Evolutionary conservation across 1,140 invertebrate species (phyloP).

Genomic region (Drosophila nannoptera): DNA sequence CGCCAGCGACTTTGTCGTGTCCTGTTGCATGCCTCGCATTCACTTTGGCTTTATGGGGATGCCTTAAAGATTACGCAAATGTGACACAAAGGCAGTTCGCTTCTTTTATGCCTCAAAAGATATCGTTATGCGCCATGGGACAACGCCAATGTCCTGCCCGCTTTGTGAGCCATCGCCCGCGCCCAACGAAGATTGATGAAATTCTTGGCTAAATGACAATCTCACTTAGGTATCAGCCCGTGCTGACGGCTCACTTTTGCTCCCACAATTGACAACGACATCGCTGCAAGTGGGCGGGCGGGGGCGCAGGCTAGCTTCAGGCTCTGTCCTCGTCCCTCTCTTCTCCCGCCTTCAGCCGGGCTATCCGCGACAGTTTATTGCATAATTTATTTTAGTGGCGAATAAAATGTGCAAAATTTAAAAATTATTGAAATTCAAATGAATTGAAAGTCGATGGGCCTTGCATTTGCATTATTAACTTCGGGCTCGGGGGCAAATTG

Average conservation of each 20-base stretch:
- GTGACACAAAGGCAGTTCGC: conserved; percentile 48
- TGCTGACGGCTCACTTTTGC: conserved; percentile 16
- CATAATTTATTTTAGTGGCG: conserved; percentile 23
- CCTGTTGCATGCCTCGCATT: conserved; percentile 63
- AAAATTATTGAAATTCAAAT: conserved; percentile 56
- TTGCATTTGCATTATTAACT: conserved; percentile 19
- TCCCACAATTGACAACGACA: conserved; percentile 17
- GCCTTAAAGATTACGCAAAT: conserved; percentile 65
- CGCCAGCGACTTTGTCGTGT: conserved; percentile 16
- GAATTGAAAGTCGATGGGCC: conserved; percentile 1
- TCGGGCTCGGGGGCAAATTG: not conserved
- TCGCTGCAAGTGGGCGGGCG: not conserved
- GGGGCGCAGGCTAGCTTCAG: not conserved
- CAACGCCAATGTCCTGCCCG: conserved; percentile 10
- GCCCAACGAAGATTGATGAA: conserved; percentile 62
- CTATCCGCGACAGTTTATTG: not conserved
- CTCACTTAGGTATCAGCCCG: conserved; percentile 11
- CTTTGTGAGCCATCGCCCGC: conserved; percentile 9
- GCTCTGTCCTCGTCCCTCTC: not conserved
- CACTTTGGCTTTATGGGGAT: conserved; percentile 45
- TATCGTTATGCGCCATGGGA: conserved; percentile 42
- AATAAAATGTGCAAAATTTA: conserved; percentile 48
- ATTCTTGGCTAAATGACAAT: conserved; percentile 50
- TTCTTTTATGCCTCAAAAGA: conserved; percentile 50
- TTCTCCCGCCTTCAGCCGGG: too few relatives aligned